Evolutionary conservation across 2,888 invertebrate species (phyloP).

Genomic region (Campoplex nolae): DNA sequence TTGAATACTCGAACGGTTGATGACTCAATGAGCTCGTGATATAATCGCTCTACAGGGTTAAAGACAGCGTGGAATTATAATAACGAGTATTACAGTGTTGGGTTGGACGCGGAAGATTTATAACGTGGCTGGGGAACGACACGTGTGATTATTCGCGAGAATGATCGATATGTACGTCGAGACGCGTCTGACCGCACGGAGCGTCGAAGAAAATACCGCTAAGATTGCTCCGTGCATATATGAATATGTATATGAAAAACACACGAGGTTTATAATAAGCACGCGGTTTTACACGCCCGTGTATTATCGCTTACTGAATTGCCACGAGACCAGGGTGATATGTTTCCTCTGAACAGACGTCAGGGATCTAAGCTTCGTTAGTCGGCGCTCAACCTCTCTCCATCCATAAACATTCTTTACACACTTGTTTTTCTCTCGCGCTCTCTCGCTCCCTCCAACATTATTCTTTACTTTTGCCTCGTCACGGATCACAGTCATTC

Average conservation of each 20-base stretch:
- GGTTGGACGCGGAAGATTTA: constrained; percentile 69
- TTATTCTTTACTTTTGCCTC: constrained; percentile 42
- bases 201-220: constrained; percentile 69
- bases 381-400: constrained; percentile 45
- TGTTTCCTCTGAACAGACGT: constrained; percentile 40
- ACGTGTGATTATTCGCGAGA: constrained; percentile 73
- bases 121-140: constrained; percentile 58
- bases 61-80: constrained; percentile 39
- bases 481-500: constrained; percentile 58
- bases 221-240: constrained; percentile 27
- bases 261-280: constrained; percentile 58
- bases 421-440: constrained; percentile 35
- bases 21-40: constrained; percentile 33
- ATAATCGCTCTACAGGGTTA: background rate
- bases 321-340: constrained; percentile 42
- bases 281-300: constrained; percentile 37
- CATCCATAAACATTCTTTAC: constrained; percentile 29
- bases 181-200: constrained; percentile 71
- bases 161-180: constrained; percentile 75
- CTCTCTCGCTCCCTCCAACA: constrained; percentile 23
- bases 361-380: constrained; percentile 64
- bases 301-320: constrained; percentile 29
- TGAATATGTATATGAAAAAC: background rate
- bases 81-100: constrained; percentile 39
- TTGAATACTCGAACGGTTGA: constrained; percentile 11